Conservation (phyloP, 2,888 invertebrate genomes). For the Cristatella mucedo region DNA sequence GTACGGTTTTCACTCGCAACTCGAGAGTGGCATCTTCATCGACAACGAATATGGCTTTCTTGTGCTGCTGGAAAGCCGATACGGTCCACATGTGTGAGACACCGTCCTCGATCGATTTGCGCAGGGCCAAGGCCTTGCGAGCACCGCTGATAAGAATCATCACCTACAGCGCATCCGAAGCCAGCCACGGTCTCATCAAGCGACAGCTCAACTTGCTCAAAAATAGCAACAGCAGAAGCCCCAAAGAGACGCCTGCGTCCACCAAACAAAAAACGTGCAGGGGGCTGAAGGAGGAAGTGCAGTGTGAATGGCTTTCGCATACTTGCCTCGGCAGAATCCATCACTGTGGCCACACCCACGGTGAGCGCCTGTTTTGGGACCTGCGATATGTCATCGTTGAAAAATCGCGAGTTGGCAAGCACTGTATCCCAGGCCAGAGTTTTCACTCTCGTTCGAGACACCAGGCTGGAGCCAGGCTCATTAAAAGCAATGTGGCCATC, state of each 20-base stretch:
- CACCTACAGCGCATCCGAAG: constrained; percentile 70
- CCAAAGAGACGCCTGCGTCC: no score
- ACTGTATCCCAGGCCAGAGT: constrained; percentile 90
- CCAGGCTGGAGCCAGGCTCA: constrained; percentile 90
- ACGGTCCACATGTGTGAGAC: constrained; percentile 99
- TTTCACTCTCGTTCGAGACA: constrained; percentile 86
- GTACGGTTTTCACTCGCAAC: constrained; percentile 89
- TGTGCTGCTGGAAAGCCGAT: constrained; percentile 86
- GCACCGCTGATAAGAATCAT: constrained; percentile 94
- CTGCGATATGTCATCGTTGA: constrained; percentile 66
- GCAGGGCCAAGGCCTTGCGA: constrained; percentile 85
- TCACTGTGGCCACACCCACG: constrained; percentile 94
- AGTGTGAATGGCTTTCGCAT: no score
- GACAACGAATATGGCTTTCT: constrained; percentile 64
- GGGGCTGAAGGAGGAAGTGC: no score
- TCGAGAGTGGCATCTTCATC: constrained; percentile 95
- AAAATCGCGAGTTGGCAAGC: constrained; percentile 91
- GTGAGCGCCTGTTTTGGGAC: constrained; percentile 87
- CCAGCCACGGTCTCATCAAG: neutral
- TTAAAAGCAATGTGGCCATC: constrained; percentile 99
- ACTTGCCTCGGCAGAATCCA: constrained; percentile 83
- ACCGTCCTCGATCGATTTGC: constrained; percentile 94
- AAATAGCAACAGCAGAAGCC: no score
- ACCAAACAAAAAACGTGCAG: no score
- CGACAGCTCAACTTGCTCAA: neutral